These are phyloP conservation scores for Leptobrachium leishanense DNA, from an alignment of 2,113 vertebrate genomes.

Conservation along the genomic window DNA sequence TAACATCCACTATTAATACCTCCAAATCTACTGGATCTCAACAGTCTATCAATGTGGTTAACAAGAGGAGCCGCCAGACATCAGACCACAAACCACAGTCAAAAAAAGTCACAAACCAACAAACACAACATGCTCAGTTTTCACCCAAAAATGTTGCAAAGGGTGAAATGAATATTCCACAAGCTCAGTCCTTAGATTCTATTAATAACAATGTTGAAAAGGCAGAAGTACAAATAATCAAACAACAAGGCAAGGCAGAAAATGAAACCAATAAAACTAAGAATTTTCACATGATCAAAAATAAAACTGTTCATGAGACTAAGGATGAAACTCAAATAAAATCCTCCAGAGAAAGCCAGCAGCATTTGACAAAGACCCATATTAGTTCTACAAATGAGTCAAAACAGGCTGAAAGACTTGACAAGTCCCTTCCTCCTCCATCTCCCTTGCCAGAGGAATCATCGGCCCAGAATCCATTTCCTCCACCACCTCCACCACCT, in stretches of 20 bases:
- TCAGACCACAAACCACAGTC: conserved; percentile 35
- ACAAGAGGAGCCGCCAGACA: conserved; percentile 16
- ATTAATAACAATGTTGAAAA: conserved; percentile 53
- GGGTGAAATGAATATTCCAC: conserved; percentile 47
- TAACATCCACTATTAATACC: conserved; percentile 26
- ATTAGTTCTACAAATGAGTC: conserved; percentile 56
- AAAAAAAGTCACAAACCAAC: conserved; percentile 51
- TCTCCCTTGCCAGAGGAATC: conserved; percentile 67
- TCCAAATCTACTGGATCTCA: conserved; percentile 22
- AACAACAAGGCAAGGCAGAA: conserved; percentile 49
- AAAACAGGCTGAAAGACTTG: conserved; percentile 63
- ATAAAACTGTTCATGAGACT: conserved; percentile 46
- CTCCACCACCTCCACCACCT: conserved; percentile 80
- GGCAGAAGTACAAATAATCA: conserved; percentile 39
- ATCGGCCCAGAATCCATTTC: conserved; percentile 52
- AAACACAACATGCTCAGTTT: conserved; percentile 45
- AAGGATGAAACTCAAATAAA: conserved; percentile 52
- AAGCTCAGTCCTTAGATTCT: conserved; percentile 43
- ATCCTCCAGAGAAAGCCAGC: conserved; percentile 53
- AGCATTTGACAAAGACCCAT: conserved; percentile 51
- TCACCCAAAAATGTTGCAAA: conserved; percentile 48
- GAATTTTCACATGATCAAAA: conserved; percentile 46
- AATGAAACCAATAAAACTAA: conserved; percentile 53
- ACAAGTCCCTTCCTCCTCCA: conserved; percentile 69
- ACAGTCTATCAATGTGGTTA: conserved; percentile 29